phyloP scores from a whole-genome alignment of 2,797 vertebrate genomes.

The Halcyon chelicuti region DNA sequence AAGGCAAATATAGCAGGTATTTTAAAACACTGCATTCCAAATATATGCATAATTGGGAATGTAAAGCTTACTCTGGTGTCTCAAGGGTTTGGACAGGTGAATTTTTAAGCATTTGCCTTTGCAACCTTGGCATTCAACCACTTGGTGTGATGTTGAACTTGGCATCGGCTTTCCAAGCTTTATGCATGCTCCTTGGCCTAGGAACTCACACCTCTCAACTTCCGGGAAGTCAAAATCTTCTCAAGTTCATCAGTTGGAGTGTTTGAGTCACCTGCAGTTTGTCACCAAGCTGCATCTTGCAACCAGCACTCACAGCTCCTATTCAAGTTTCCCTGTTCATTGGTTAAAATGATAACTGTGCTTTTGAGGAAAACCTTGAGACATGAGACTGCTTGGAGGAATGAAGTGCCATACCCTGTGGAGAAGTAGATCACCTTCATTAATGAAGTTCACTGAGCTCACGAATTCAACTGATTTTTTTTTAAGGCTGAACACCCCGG shows the following conservation, averaged over 20 bases:
- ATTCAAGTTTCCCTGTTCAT: rapidly evolving
- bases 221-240: not conserved
- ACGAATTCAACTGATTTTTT: not conserved
- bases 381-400: rapidly evolving
- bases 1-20: rapidly evolving
- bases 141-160: not conserved
- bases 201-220: not conserved
- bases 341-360: rapidly evolving
- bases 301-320: not conserved
- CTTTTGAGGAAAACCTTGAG: not conserved
- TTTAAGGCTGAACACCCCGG: rapidly evolving
- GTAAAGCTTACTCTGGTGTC: not conserved
- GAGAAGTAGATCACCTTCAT: rapidly evolving
- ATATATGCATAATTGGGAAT: not conserved
- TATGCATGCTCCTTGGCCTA: not conserved
- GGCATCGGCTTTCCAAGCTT: not conserved
- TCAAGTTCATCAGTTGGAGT: rapidly evolving
- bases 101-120: not conserved
- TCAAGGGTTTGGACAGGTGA: not conserved
- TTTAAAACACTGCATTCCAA: not conserved
- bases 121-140: not conserved
- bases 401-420: rapidly evolving
- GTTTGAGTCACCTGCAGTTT: not conserved
- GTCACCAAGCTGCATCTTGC: rapidly evolving
- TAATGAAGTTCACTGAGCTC: too few species aligned